Base-by-base conservation (phyloP, 2,888 invertebrate species). In the Ectemnius cavifrons region DNA sequence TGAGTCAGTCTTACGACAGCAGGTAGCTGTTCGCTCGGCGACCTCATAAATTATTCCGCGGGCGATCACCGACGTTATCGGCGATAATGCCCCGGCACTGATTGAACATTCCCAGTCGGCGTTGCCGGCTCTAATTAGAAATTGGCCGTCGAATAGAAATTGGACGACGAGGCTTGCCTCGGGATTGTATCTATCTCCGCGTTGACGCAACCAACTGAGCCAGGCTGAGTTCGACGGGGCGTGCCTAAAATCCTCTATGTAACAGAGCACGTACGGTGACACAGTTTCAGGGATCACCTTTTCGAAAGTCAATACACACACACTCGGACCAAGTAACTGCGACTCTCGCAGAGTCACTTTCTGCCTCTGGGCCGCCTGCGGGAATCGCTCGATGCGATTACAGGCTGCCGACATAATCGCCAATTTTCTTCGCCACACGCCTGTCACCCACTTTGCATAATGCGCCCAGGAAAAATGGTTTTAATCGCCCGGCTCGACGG, bases 191-290 rank as follows among this genome's bases (percentile, higher is more conserved):
- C 49, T 60, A 68, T 23, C 49, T 28, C 52, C 14, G n/a, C 37
- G 74, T 74, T 83, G 81, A 80, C 78, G 84, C 78, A 83, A 83
- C 57, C 58, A 58, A 14, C 4, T 20, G 61, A 37, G 37, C 0
- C 37, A 37, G 37, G 8, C 37, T 6, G 1, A 37, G 37, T 37
- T 11, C 3, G 52, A 14, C 16, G 66, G 71, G 79, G 81, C 83
- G 83, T 83, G 82, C 81, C 84, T 83, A 83, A 83, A 84, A 83
- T 83, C 70, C 84, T 78, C 81, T 83, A 83, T 83, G 79, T 83
- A 79, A 78, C 79, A 69, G 60, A 37, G 37, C 37, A 37, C 37
- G 52, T 73, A 72, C 73, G 37, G 78, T 82, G 82, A 84, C 83
- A 83, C 77, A 84, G 78, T 84, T 83, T 80, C 74, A 66, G 75